A percentile compares a stretch with the other conserved stretches of the same genome.
Conservation (phyloP, 1,140 invertebrate species). For the Campodea augens region DNA sequence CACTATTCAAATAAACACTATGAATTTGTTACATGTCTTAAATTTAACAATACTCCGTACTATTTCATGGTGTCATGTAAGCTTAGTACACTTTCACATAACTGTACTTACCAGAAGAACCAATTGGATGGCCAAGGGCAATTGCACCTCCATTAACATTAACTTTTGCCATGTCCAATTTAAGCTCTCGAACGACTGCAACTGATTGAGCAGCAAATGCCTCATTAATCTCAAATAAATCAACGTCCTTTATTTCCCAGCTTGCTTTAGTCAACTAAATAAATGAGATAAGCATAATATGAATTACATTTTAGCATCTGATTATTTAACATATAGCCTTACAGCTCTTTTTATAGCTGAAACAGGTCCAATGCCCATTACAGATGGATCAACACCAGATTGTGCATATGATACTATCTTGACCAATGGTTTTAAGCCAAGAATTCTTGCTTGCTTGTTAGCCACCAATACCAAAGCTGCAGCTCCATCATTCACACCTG, state of each 20-base stretch:
- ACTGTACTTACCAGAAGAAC: constrained; percentile 57
- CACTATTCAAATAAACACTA: no score
- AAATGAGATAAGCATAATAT: constrained; percentile 12
- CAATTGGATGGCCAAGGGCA: constrained; percentile 77
- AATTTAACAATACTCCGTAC: no score
- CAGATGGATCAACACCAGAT: constrained; percentile 43
- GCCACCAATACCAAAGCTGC: constrained; percentile 55
- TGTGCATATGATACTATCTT: constrained; percentile 43
- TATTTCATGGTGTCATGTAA: no score
- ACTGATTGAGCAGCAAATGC: constrained; percentile 61
- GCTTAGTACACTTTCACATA: no score
- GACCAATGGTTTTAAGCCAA: constrained; percentile 34
- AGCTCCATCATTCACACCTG: constrained; percentile 71
- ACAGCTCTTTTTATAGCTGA: constrained; percentile 42
- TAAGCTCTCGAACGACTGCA: constrained; percentile 40
- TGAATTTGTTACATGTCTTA: no score
- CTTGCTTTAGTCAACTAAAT: constrained; percentile 51
- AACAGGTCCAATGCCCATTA: constrained; percentile 64
- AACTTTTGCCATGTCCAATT: constrained; percentile 47
- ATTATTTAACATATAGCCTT: constrained; percentile 19
- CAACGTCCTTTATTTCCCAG: constrained; percentile 63
- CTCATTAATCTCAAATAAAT: constrained; percentile 77
- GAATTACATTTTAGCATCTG: not conserved
- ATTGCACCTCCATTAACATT: constrained; percentile 73
- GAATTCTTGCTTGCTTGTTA: constrained; percentile 27